Base-by-base conservation (phyloP, 2,113 vertebrate species). In the Anolis carolinensis region DNA sequence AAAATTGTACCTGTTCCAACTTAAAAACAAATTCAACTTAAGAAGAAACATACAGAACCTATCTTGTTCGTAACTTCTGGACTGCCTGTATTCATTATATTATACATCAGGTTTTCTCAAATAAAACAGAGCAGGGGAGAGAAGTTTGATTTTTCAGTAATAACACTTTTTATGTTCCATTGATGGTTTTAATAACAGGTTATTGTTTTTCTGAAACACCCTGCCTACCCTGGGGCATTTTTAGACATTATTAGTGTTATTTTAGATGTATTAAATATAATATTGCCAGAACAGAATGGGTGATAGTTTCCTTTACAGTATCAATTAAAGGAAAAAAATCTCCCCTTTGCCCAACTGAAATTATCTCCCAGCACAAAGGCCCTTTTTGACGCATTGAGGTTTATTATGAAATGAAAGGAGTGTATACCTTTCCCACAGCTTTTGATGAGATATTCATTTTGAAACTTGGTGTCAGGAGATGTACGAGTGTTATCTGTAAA, bases 401-500 rank as follows among this genome's bases (percentile, higher is more conserved):
- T 95, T 95, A 94, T 94, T 95, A 89, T 92, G 77, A 95, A 95
- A 95, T 94, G 90, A 93, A 92, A 87, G 73, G 88, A 44, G 44
- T 79, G 59, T 83, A 75, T 74, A 78, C 85, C 39, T 81, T 92
- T 81, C 89, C 85, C 90, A 84, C 84, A 87, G 82, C 81, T 93
- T 89, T 92, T 92, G 84, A 91, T n/a, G 34, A 93, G 94, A 75
- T 82, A 91, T 91, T 95, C 85, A 93, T 94, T 95, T 95, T 94
- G 87, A 94, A 83, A 93, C 90, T 93, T 86, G 90, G 83, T 96
- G 94, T 96, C 91, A 92, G 87, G 88, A 96, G 94, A 96, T 85
- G 93, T 93, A 94, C 88, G 94, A 92, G 83, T 89, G 78, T 95
- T 95, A 93, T 89, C 93, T 92, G 82, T 91, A 95, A 95, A 94